Conservation (phyloP, 2,888 invertebrate genomes). For the Scaptomyza polygonia region DNA sequence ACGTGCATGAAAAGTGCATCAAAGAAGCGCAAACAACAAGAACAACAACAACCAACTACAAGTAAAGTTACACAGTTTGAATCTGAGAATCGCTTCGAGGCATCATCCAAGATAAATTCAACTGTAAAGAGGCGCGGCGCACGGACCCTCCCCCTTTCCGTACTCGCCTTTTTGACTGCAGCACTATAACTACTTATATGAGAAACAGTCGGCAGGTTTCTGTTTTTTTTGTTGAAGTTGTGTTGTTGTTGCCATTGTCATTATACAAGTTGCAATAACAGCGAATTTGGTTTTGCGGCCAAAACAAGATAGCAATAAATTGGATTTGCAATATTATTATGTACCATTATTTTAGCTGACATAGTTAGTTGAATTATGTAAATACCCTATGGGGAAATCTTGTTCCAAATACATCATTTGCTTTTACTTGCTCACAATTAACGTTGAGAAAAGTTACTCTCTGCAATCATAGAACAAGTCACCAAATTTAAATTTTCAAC, state of each 20-base stretch:
- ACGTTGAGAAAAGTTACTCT: too few relatives aligned
- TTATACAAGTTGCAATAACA: constrained; percentile 39
- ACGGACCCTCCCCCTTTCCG: not conserved
- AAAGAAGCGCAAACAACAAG: constrained; percentile 29
- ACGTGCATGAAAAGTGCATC: constrained; percentile 53
- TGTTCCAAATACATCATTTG: too few relatives aligned
- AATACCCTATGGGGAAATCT: not conserved
- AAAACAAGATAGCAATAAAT: constrained; percentile 26
- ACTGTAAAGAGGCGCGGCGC: constrained; percentile 2
- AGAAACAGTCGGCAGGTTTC: constrained; percentile 12
- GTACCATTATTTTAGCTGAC: constrained; percentile 3
- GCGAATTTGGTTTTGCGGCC: constrained; percentile 33
- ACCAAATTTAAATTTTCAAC: too few relatives aligned
- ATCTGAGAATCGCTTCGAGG: constrained; percentile 44
- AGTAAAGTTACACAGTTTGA: constrained; percentile 18
- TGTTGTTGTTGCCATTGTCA: not conserved
- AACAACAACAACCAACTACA: constrained; percentile 7
- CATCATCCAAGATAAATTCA: constrained; percentile 40
- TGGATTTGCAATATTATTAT: constrained; percentile 18
- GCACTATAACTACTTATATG: constrained; percentile 37
- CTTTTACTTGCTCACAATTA: too few relatives aligned
- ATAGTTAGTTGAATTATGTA: not conserved
- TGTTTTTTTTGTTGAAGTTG: constrained; percentile 5
- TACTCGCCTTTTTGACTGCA: constrained; percentile 5
- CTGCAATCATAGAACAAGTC: too few relatives aligned